Conservation (phyloP, 2,797 vertebrate species). For the Muraenolepis orangiensis region DNA sequence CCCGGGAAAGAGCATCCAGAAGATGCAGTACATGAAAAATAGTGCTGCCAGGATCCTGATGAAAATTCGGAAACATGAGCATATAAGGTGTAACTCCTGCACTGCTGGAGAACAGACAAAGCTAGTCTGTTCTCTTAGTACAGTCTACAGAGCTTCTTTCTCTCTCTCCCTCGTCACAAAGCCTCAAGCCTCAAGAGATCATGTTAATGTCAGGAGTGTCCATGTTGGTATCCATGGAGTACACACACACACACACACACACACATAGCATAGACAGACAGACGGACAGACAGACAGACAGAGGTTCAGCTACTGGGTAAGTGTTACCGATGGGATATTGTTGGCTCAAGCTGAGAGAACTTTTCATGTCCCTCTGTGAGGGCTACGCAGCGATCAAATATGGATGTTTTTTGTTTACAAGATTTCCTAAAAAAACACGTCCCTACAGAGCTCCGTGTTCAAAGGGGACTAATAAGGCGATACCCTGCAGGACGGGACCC, state of each 20-base stretch:
- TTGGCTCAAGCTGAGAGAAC: neutral
- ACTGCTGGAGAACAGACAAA: too few relatives aligned
- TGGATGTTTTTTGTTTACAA: too few relatives aligned
- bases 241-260: slow-evolving; percentile 3
- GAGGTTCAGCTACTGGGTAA: slow-evolving; percentile 5
- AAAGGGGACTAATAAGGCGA: neutral
- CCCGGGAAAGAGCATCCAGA: too few relatives aligned
- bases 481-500: neutral
- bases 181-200: slow-evolving; percentile 22
- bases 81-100: too few relatives aligned
- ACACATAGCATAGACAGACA: neutral
- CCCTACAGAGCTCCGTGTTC: neutral
- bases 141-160: neutral
- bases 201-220: slow-evolving; percentile 37
- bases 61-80: too few relatives aligned
- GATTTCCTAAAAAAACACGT: neutral
- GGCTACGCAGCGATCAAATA: neutral
- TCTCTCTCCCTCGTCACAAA: slow-evolving; percentile 34
- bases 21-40: too few relatives aligned
- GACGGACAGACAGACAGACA: slow-evolving; percentile 51
- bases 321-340: slow-evolving; percentile 19
- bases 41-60: too few relatives aligned
- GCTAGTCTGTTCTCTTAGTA: too few relatives aligned
- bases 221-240: slow-evolving; percentile 68
- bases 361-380: neutral